Evolutionary conservation across 1,140 invertebrate species (phyloP).

Genomic region (Euwallacea similis): DNA sequence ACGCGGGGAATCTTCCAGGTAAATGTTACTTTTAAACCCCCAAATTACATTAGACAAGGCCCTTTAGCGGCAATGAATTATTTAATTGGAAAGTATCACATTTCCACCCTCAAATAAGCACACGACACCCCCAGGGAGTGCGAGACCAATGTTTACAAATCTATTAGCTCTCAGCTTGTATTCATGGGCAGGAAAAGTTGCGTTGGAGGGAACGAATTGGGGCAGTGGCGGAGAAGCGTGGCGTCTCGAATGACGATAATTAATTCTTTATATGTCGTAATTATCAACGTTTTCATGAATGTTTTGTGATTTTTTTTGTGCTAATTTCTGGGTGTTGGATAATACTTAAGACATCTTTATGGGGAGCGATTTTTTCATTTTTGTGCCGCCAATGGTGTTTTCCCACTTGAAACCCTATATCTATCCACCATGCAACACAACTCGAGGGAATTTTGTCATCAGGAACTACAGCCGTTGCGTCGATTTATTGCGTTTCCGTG

Average conservation of each 20-base stretch:
- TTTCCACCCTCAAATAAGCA: conserved; percentile 35
- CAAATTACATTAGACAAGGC: conserved; percentile 8
- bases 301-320: not conserved
- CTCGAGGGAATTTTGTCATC: conserved; percentile 29
- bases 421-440: conserved; percentile 19
- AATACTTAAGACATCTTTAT: not conserved
- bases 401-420: conserved; percentile 22
- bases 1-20: conserved; percentile 20
- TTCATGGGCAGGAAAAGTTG: conserved; percentile 29
- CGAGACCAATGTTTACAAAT: conserved; percentile 38
- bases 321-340: not conserved
- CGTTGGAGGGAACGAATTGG: not conserved
- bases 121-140: conserved; percentile 22
- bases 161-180: conserved; percentile 36
- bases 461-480: conserved; percentile 30
- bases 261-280: not conserved
- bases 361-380: no score
- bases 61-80: conserved; percentile 35
- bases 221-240: not conserved
- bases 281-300: not conserved
- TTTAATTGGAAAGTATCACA: conserved; percentile 35
- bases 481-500: conserved; percentile 39
- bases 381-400: no score
- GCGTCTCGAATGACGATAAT: not conserved
- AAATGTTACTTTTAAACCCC: conserved; percentile 5